Evolutionary conservation across 35 echinoderm and acorn worm genomes (phyloP).

Genomic region (Diadema setosum): DNA sequence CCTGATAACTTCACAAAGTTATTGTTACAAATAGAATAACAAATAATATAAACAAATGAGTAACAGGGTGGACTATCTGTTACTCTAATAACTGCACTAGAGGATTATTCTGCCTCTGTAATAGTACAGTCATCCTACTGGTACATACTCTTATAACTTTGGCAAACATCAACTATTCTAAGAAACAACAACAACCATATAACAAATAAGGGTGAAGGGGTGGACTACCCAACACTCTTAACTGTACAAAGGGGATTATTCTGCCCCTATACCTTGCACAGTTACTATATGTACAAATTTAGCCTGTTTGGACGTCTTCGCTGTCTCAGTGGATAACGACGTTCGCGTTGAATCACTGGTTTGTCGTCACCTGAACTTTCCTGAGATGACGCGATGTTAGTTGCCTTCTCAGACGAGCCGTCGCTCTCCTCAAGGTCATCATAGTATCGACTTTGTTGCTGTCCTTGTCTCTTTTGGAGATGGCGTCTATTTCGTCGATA

Average conservation of each 20-base stretch:
- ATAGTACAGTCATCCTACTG: background rate
- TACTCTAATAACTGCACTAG: background rate
- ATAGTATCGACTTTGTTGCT: background rate
- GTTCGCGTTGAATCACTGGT: background rate
- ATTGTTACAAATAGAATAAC: too few relatives aligned
- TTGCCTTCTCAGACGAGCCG: background rate
- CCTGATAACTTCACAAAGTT: too few relatives aligned
- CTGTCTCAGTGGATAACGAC: background rate
- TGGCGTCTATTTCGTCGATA: background rate
- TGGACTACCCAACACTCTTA: background rate
- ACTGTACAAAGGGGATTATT: background rate
- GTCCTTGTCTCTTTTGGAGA: background rate
- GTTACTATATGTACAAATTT: background rate
- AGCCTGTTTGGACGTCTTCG: background rate
- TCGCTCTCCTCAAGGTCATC: background rate
- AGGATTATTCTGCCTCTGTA: background rate
- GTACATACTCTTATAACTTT: background rate
- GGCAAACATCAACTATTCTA: background rate
- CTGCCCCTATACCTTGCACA: background rate
- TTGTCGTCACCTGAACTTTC: background rate
- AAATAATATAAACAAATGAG: background rate
- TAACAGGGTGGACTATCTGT: background rate
- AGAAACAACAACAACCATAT: background rate
- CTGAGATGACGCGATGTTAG: background rate
- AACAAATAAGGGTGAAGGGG: background rate